Evolutionary conservation across 1,140 invertebrate species (phyloP), one percentile per base, ranked within the genome.

Genomic region (Cardiocondyla obscurior): DNA sequence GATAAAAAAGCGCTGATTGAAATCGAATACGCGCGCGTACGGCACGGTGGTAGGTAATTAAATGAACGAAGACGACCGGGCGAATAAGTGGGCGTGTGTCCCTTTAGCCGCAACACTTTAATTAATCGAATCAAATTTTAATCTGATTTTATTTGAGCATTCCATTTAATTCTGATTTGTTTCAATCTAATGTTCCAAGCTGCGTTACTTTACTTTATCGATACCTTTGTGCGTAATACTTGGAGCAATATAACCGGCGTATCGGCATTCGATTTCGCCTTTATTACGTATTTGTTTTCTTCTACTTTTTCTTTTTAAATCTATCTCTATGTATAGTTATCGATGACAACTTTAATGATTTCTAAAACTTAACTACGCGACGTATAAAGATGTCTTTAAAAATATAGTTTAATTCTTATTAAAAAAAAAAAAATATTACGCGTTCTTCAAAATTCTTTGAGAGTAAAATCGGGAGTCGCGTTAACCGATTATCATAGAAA

Each of bases 1-100:
- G 79, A 74, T 62, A 76, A 62, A 51, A 76, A 74, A 82, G 42
- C 46, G 62, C 62, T 79, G 74, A 79, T 79, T 79, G 74, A 79
- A 79, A 79, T 79, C 74, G 74, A 67, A 79, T 79, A 79, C 74
- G 74, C 70, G 74, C 70, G 70, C 74, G 72, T 64, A 79, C 74
- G 62, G 62, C n/a, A 53, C 57, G 46, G 46, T 30, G 46, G 62
- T 67, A 79, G 74, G 74, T 79, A 79, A 79, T 79, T 79, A 79
- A 79, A 67, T 79, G 69, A 62, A 60, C 74, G 74, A 79, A 69
- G 74, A 51, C 33, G 58, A 51, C 33, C 4, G 74, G 14, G 46
- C 74, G 62, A 76, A 19, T 30, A 22, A 53, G 44, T n/a, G 8
- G 19, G 51, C 46, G 53, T 22, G 25, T 30, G 33, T 67, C 64